Evolutionary conservation across 2,888 invertebrate genomes (phyloP), one percentile per base, ranked within the genome.

Genomic region (Melieria crassipennis): DNA sequence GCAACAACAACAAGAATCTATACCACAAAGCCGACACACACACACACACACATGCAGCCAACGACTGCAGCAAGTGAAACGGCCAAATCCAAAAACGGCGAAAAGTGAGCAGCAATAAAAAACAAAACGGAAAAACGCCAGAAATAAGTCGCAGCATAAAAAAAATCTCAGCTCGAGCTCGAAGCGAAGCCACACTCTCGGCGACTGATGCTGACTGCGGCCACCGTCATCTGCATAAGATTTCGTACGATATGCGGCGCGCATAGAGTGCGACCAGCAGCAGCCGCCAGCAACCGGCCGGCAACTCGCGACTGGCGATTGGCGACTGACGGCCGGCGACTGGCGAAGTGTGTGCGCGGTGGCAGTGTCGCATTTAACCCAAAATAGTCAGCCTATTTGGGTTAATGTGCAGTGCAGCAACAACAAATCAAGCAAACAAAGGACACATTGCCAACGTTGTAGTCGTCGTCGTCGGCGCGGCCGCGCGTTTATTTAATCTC

Each of bases 41-140:
- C 52, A 52, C 9, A 52, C 9, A 9, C 52, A 52, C 52, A 52
- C 52, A 52, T 13, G 13, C 52, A n/a, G 5, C 5, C 61, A 10
- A 42, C 7, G 10, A 47, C 42, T 45, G 11, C 55, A 45, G 45
- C 50, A 11, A 64, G 10, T 10, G 9, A 65, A 72, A 68, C 57
- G 67, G 66, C 48, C 66, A 60, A 73, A 70, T 45, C 55, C 73
- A 66, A 69, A 45, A 71, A 75, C 65, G 30, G 30, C 30, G 30
- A 30, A 30, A 30, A 30, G 30, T 30, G 30, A 30, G 30, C 3
- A 30, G 30, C 30, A 30, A 30, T 30, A 30, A 30, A 30, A 30
- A 30, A 30, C 30, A 30, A 30, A 30, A 30, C 30, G 30, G 30
- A 30, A 30, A 30, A 30, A 30, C 0, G 30, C 30, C 30, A 30